phyloP scores from a whole-genome alignment of 2,888 invertebrate species.

The Euplexia lucipara region DNA sequence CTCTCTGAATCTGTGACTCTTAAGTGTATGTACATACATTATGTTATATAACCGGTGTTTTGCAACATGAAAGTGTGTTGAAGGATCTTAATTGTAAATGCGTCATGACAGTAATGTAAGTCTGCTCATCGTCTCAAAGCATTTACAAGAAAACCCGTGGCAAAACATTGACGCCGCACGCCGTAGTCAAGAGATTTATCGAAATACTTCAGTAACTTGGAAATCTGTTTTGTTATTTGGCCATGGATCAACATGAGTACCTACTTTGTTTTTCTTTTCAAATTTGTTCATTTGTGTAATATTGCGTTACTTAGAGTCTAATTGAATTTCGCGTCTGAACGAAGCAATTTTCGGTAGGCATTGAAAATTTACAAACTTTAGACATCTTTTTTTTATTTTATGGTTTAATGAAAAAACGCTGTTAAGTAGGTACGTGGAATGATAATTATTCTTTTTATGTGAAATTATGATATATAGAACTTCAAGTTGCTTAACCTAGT shows the following conservation, averaged over 20 bases:
- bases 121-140: constrained; percentile 5
- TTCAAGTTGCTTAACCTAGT: too few species aligned
- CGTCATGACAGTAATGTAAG: constrained; percentile 8
- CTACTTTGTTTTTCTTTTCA: constrained; percentile 28
- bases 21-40: too few species aligned
- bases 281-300: constrained; percentile 31
- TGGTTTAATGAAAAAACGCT: too few species aligned
- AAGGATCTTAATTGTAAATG: not conserved
- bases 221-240: constrained; percentile 21
- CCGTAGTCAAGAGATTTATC: constrained; percentile 28
- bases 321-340: constrained; percentile 23
- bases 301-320: constrained; percentile 9
- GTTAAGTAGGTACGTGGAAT: too few species aligned
- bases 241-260: not conserved
- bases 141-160: not conserved
- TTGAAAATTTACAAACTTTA: constrained; percentile 19
- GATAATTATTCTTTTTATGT: too few species aligned
- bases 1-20: too few species aligned
- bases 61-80: not conserved
- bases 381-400: constrained; percentile 5
- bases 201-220: constrained; percentile 19
- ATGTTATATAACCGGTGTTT: not conserved
- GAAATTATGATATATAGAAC: too few species aligned
- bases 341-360: constrained; percentile 12
- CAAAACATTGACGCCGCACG: not conserved